Evolutionary conservation across 2,113 vertebrate genomes (phyloP), one percentile per base, ranked within the genome.

Genomic region (Alosa alosa): DNA sequence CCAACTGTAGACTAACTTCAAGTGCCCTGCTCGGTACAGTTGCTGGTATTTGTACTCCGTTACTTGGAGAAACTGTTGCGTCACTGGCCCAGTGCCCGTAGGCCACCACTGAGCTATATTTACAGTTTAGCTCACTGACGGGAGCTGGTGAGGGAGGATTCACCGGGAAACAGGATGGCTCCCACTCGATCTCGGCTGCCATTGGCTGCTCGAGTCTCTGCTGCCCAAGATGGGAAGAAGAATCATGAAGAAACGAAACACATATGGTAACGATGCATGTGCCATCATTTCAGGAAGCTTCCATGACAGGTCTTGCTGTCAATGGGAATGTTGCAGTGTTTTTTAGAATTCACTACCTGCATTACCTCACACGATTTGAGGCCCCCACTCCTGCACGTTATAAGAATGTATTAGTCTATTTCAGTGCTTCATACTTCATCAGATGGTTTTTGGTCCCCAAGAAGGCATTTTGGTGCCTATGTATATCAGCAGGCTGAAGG

Each of bases 51-150:
- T 91, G 87, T 88, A 86, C 87, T 68, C 83, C 10, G 15, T 83
- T 87, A 87, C 81, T 85, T 85, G 82, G 46, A 68, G 57, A 45
- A 13, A 81, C 72, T 39, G 86, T 20, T 78, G 31, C 90, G 88
- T 92, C 88, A 90, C 83, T 84, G 84, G 85, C 89, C 81, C 41
- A 36, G 89, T 87, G 89, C 89, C 85, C 46, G 81, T 44, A 47
- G 83, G 84, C 90, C 90, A 87, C 91, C 85, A 87, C 87, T 78
- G 36, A 36, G 72, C 90, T 92, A 93, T 90, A 93, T 89, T 92
- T 88, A 91, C 83, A 50, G 0, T 22, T 83, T 11, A 17, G 13
- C 46, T 81, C 5, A 55, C 82, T 87, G 25, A 60, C 83, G 83
- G 8, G 39, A 20, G 72, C 36, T 78, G 31, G 31, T 13, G 36